phyloP scores from a whole-genome alignment of 2,797 vertebrate genomes.

The Columba guinea region DNA sequence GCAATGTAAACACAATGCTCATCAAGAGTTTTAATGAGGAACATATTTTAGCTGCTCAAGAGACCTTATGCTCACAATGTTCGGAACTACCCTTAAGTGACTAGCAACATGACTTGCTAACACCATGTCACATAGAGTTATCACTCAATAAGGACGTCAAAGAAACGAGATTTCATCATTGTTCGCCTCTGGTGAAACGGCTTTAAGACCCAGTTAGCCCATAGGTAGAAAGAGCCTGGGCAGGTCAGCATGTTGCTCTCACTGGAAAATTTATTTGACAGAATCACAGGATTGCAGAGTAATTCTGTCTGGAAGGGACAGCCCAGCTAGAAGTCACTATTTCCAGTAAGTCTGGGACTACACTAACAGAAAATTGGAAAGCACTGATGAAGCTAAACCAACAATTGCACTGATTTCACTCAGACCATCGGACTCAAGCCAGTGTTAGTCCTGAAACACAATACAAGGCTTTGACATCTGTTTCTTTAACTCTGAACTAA shows the following conservation, averaged over 20 bases:
- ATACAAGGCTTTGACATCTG: background rate
- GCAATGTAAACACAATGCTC: background rate
- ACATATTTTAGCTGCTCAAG: background rate
- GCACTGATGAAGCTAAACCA: background rate
- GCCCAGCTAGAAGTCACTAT: background rate
- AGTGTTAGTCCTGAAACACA: background rate
- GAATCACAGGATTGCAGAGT: background rate
- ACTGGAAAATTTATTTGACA: background rate
- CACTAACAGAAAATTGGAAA: background rate
- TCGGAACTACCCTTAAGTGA: background rate
- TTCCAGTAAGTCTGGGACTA: slow-evolving; percentile 15
- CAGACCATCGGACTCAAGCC: background rate
- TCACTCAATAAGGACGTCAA: background rate
- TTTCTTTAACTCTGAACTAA: background rate
- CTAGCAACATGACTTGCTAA: background rate
- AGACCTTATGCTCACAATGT: background rate
- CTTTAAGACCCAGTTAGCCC: background rate
- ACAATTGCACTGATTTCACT: background rate
- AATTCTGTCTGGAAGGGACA: background rate
- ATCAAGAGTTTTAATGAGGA: slow-evolving; percentile 16
- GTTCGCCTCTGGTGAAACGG: background rate
- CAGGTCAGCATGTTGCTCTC: background rate
- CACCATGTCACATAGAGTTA: background rate
- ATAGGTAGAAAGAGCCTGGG: background rate
- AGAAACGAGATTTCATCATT: background rate